Base-by-base conservation (phyloP, 64 coral and sea anemone genomes). In the Montipora cactus region DNA sequence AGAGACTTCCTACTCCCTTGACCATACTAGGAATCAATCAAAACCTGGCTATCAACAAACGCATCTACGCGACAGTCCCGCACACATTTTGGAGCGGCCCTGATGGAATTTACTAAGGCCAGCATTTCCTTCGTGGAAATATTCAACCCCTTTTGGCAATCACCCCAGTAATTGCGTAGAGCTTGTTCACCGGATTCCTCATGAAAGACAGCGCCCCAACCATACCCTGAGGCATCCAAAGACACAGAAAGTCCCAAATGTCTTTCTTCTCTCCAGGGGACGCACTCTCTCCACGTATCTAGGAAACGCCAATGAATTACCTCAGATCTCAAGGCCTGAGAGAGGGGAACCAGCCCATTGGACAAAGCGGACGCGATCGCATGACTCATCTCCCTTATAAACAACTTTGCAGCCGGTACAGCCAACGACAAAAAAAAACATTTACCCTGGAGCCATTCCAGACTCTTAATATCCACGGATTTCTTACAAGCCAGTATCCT, bases 71-170 rank as follows among this genome's bases (percentile, higher is more conserved):
- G 49, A 72, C 84, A 87, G 84, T 87, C 23, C 7, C 49, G 49
- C 23, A 87, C 58, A 45, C 28, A 12, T 67, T 71, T 8, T 72
- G 84, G 84, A 16, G 67, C 22, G 12, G 84, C 59, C n/a, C 46
- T 45, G 37, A 87, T 69, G 25, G 84, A 21, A n/a, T 47, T 69
- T 9, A 49, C 44, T 87, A 87, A 20, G 37, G 84, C 84, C 49
- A 87, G 55, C 82, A 86, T 86, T 67, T 86, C 82, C 21, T 86
- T 86, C 6, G 59, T 67, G 25, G 84, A 11, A 73, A 87, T 87
- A 47, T 87, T 69, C 61, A 87, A 47, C 44, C n/a, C 44, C 37
- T 69, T 72, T 47, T 87, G 64, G 20, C 44, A 62, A 12, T 62
- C 25, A 45, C 14, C 14, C 25, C 44, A 87, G 44, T 71, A 87